Evolutionary conservation across 2,888 invertebrate species (phyloP).

Genomic region (Stenodema calcarata): DNA sequence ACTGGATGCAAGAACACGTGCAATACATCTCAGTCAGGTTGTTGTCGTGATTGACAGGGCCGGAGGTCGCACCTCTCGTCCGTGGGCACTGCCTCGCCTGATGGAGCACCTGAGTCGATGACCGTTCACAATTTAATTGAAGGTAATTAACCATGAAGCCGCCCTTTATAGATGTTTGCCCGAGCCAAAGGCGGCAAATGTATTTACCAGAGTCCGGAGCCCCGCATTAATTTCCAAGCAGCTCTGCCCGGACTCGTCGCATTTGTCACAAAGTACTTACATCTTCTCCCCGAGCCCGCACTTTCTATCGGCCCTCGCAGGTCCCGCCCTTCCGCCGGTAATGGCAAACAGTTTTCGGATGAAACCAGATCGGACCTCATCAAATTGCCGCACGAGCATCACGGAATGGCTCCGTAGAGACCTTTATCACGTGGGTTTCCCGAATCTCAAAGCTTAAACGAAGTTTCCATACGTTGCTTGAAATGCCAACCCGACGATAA

Average conservation of each 20-base stretch:
- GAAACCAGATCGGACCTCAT: neutral
- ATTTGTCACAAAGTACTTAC: neutral
- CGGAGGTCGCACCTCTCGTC: neutral
- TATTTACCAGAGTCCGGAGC: neutral
- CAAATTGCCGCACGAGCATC: neutral
- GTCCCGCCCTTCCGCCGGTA: neutral
- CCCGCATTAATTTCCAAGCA: conserved; percentile 25
- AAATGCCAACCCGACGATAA: neutral
- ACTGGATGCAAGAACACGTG: neutral
- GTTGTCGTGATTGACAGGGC: neutral
- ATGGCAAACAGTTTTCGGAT: neutral
- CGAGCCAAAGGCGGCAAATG: conserved; percentile 17
- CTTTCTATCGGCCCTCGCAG: neutral
- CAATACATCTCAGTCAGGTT: neutral
- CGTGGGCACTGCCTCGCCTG: neutral
- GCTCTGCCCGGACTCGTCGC: neutral
- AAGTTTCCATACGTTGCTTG: neutral
- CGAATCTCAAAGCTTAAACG: neutral
- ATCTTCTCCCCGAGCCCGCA: neutral
- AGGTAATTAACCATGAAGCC: conserved; percentile 10
- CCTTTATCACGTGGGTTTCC: neutral
- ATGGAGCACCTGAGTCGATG: neutral
- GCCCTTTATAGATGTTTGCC: conserved; percentile 30
- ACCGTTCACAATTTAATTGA: conserved; percentile 14
- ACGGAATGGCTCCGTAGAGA: neutral